phyloP scores from a whole-genome alignment of 1,140 invertebrate species.

The Calliphora vicina region DNA sequence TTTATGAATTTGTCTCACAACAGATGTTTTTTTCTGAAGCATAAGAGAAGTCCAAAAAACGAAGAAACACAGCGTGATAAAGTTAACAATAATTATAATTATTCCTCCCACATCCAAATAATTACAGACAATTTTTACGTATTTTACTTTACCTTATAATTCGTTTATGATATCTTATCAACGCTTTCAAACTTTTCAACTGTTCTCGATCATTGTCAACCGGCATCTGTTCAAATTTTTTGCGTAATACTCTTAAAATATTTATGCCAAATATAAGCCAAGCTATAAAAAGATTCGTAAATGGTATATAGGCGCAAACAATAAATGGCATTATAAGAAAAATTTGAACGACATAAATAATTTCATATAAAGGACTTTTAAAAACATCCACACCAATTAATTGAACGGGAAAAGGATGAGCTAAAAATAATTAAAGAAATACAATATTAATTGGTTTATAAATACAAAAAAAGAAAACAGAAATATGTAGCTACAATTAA shows the following conservation, averaged over 20 bases:
- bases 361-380: conserved; percentile 26
- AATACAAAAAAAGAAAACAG: no score
- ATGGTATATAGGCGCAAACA: neutral
- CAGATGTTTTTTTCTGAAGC: no score
- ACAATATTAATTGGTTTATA: neutral
- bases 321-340: conserved; percentile 28
- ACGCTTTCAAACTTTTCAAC: neutral
- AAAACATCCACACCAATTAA: neutral
- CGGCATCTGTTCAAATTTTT: conserved; percentile 15
- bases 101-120: no score
- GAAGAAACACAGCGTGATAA: no score
- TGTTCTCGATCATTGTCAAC: neutral
- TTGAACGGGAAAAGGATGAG: neutral
- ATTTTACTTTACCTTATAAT: conserved; percentile 34
- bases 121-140: neutral
- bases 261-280: conserved; percentile 38
- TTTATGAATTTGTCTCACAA: no score
- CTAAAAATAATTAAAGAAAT: neutral
- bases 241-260: neutral
- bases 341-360: conserved; percentile 16
- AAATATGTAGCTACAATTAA: no score
- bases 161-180: conserved; percentile 25
- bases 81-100: no score
- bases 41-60: no score
- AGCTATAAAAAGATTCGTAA: conserved; percentile 32